Conservation (phyloP, 2,888 invertebrate species). For the Eledona agricola region DNA sequence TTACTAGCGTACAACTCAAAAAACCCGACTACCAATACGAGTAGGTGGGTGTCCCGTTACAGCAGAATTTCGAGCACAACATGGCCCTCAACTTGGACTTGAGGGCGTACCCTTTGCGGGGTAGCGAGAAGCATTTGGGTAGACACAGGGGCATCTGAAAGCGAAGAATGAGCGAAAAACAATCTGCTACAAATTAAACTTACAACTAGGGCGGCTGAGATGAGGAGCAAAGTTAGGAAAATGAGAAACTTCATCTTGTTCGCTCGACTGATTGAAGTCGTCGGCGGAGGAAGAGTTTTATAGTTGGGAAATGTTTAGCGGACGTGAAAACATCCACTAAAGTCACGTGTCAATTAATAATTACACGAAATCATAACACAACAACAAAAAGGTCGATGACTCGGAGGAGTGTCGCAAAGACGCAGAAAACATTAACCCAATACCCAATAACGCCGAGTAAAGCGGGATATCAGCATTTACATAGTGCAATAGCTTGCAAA, state of each 20-base stretch:
- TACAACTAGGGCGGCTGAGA: slow-evolving; percentile 6
- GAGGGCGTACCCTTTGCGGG: slow-evolving; percentile 9
- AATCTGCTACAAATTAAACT: slow-evolving; percentile 3
- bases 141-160: slow-evolving; percentile 14
- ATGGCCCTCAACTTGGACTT: slow-evolving; percentile 9
- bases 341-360: slow-evolving; percentile 33
- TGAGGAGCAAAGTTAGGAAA: slow-evolving; percentile 3
- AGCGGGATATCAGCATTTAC: slow-evolving; percentile 42
- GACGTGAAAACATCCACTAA: slow-evolving; percentile 30
- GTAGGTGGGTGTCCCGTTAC: too few relatives aligned
- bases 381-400: slow-evolving; percentile 21
- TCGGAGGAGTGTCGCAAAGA: slow-evolving; percentile 9
- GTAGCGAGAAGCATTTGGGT: slow-evolving; percentile 2
- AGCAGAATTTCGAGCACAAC: slow-evolving; percentile 18
- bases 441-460: slow-evolving; percentile 29
- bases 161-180: slow-evolving; percentile 3
- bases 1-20: too few relatives aligned
- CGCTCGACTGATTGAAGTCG: slow-evolving; percentile 18
- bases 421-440: slow-evolving; percentile 29
- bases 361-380: slow-evolving; percentile 25
- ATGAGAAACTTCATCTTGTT: slow-evolving; percentile 11
- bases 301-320: slow-evolving; percentile 17
- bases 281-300: slow-evolving; percentile 15
- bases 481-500: slow-evolving; percentile 48
- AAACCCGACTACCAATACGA: too few relatives aligned